Base-by-base conservation (phyloP, 2,888 invertebrate genomes). In the Eurytoma californica region DNA sequence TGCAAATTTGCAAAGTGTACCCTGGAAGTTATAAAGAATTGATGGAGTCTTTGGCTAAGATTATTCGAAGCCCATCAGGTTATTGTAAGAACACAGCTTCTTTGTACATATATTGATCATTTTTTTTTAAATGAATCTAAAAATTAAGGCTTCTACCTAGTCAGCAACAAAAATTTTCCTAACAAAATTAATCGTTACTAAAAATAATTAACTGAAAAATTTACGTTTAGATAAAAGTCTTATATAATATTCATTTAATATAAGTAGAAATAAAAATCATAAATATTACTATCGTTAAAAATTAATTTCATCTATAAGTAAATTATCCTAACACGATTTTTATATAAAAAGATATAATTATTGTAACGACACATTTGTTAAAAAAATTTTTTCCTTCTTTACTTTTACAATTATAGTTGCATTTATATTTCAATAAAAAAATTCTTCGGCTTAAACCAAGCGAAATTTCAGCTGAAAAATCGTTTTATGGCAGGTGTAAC, bases 41-140 rank as follows among this genome's bases (percentile, higher is more conserved):
- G 77, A 76, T 77, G 76, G 66, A 80, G 47, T 80, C 77, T 80
- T 78, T 78, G 80, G 80, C 80, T 78, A 67, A 80, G 80, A 78
- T 81, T 69, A 79, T 73, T 77, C 73, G 74, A 82, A 82, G 81
- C 81, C 81, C 78, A 81, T 80, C 75, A 82, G 80, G 78, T 78
- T 78, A 81, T 82, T 81, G 82, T 80, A 81, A 80, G 70, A 81
- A 82, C 81, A 79, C 81, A 82, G 82, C 81, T 82, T 82, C 81
- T 81, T 82, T 81, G 82, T 82, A 82, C 81, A 81, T 79, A 77
- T 53, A 81, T 78, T 74, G 68, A 80, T 81, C 68, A 72, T 70
- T 80, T 58, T 63, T 75, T 81, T 77, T 73, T 74, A 81, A 81
- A 77, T 77, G 72, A 77, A 77, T 72, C 79, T 82, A 81, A 60